A percentile compares a stretch with the other conserved stretches of the same genome.
Evolutionary conservation across 2,888 invertebrate species (phyloP).

Genomic region (Meteorus colon): DNA sequence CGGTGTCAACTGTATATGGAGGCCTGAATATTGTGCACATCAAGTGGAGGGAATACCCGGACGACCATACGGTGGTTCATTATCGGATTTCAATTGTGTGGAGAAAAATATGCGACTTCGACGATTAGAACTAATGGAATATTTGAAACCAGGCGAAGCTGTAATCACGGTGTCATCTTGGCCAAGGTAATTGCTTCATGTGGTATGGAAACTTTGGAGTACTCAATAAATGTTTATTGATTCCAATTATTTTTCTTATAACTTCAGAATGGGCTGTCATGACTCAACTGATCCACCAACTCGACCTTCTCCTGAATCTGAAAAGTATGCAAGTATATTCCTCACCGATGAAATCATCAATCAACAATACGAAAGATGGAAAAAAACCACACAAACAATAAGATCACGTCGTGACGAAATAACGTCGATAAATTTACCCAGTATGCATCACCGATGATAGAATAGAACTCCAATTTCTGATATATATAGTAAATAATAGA

Average conservation of each 20-base stretch:
- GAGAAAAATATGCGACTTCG: constrained; percentile 97
- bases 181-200: constrained; percentile 80
- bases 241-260: constrained; percentile 52
- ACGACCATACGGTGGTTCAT: constrained; percentile 91
- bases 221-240: neutral
- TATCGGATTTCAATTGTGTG: constrained; percentile 97
- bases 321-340: constrained; percentile 88
- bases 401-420: constrained; percentile 92
- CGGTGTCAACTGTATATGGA: constrained; percentile 91
- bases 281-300: constrained; percentile 89
- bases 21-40: constrained; percentile 97
- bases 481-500: neutral
- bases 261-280: constrained; percentile 86
- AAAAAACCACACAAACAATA: constrained; percentile 94
- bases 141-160: constrained; percentile 85
- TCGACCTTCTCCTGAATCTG: constrained; percentile 80
- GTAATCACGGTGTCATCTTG: constrained; percentile 94
- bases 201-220: no score
- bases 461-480: neutral
- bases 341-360: constrained; percentile 96
- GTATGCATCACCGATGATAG: constrained; percentile 75
- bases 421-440: constrained; percentile 96
- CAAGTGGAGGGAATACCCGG: constrained; percentile 99
- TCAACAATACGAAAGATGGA: constrained; percentile 94
- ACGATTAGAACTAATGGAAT: constrained; percentile 86